A percentile compares a stretch with the other conserved stretches of the same genome.
These are phyloP conservation scores for Herpetotheres cachinnans DNA, from an alignment of 2,113 vertebrate species.

Conservation along the genomic window DNA sequence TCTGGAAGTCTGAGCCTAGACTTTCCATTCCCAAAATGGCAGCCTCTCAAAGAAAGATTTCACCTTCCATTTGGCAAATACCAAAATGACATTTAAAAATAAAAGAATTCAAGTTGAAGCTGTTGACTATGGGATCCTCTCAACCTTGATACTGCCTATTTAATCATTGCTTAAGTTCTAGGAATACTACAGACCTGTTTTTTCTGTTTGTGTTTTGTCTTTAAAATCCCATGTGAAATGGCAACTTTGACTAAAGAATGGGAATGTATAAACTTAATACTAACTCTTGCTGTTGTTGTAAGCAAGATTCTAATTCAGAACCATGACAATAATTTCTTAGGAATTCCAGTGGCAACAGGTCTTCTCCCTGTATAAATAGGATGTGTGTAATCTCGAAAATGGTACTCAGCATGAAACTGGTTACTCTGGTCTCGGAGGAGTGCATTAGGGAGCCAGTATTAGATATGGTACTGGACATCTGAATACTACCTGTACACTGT, in stretches of 20 bases:
- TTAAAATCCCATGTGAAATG: background rate
- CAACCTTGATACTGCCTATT: background rate
- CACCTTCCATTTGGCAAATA: background rate
- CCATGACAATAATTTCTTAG: background rate
- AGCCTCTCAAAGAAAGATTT: background rate
- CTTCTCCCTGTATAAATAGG: background rate
- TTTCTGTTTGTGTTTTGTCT: background rate
- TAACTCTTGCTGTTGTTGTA: background rate
- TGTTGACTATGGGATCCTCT: background rate
- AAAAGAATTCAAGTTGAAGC: background rate
- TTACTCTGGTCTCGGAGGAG: background rate
- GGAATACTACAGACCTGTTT: background rate
- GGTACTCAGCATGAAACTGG: background rate
- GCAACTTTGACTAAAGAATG: background rate
- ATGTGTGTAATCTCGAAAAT: background rate
- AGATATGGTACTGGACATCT: background rate
- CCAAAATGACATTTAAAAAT: background rate
- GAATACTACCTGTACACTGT: background rate
- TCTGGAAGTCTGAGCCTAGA: background rate
- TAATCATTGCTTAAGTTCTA: background rate
- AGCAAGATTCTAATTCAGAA: background rate
- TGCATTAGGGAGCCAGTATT: background rate
- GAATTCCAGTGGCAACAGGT: background rate
- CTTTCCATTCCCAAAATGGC: background rate
- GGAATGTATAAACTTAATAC: background rate